phyloP scores from a whole-genome alignment of 2,113 vertebrate genomes.

The Syrrhaptes paradoxus region DNA sequence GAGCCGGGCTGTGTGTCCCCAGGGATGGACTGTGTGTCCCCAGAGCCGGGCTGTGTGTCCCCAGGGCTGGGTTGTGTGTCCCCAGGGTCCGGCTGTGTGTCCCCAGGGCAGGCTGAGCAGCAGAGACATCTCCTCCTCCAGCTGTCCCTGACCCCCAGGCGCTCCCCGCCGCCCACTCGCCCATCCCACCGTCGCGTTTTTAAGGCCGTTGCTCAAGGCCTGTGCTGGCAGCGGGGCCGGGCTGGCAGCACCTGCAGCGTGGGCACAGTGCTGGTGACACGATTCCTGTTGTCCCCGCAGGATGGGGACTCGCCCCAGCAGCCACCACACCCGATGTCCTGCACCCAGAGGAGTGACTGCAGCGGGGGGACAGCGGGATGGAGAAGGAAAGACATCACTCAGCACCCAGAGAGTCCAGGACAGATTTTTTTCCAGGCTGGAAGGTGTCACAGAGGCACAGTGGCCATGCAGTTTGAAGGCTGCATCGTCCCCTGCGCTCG shows the following conservation, averaged over 20 bases:
- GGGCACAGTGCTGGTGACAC: fast-evolving
- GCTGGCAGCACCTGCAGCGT: not conserved
- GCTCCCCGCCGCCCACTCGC: not conserved
- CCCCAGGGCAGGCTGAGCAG: not conserved
- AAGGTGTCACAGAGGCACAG: fast-evolving
- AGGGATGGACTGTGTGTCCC: too few species aligned
- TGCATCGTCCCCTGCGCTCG: fast-evolving
- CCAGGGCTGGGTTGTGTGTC: not conserved
- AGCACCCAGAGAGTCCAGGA: fast-evolving
- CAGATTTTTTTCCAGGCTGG: fast-evolving
- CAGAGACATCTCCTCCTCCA: not conserved
- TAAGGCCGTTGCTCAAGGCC: not conserved
- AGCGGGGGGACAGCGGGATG: not conserved
- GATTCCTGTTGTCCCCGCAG: fast-evolving
- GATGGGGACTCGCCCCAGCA: fast-evolving
- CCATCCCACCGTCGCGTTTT: fast-evolving
- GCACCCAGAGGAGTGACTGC: fast-evolving
- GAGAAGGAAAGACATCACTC: fast-evolving
- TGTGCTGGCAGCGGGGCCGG: not conserved
- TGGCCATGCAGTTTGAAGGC: not conserved
- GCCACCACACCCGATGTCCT: fast-evolving
- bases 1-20: too few species aligned
- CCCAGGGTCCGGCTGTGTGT: too few species aligned
- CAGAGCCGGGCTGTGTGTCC: not conserved
- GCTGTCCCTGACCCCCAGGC: not conserved